A percentile compares a stretch with the other conserved stretches of the same genome.
Conservation (phyloP, 2,113 vertebrate genomes). For the Excalfactoria chinensis region DNA sequence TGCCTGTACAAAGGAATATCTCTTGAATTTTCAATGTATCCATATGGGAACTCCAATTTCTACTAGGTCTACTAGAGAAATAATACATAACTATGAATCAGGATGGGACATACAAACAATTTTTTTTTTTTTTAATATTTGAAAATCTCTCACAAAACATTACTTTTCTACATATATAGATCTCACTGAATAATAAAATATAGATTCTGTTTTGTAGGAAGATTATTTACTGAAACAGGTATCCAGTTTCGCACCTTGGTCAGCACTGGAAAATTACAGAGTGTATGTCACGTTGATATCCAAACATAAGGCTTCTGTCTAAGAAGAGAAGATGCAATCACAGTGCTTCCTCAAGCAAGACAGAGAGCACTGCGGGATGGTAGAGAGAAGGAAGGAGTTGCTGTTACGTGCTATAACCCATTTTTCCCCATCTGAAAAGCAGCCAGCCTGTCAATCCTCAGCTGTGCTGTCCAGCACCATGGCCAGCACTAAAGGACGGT, state of each 20-base stretch:
- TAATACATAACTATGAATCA: background rate
- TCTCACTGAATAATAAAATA: background rate
- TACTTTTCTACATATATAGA: background rate
- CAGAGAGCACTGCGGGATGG: background rate
- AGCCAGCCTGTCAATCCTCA: rapidly evolving
- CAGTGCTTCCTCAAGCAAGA: background rate
- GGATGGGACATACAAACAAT: background rate
- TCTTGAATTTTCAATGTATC: background rate
- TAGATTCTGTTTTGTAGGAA: background rate
- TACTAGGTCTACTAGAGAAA: background rate
- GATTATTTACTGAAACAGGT: background rate
- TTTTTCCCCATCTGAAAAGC: background rate
- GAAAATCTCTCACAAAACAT: background rate
- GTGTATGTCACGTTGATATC: background rate
- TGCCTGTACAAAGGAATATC: background rate
- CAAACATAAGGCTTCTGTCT: background rate
- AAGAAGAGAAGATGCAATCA: background rate
- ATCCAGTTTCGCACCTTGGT: background rate
- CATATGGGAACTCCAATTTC: background rate
- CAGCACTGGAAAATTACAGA: background rate
- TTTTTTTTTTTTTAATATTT: background rate
- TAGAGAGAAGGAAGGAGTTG: background rate
- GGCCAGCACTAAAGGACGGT: rapidly evolving
- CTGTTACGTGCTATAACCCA: background rate
- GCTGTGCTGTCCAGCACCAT: rapidly evolving